phyloP scores from a whole-genome alignment of 2,797 vertebrate species.

The Vireo griseus region DNA sequence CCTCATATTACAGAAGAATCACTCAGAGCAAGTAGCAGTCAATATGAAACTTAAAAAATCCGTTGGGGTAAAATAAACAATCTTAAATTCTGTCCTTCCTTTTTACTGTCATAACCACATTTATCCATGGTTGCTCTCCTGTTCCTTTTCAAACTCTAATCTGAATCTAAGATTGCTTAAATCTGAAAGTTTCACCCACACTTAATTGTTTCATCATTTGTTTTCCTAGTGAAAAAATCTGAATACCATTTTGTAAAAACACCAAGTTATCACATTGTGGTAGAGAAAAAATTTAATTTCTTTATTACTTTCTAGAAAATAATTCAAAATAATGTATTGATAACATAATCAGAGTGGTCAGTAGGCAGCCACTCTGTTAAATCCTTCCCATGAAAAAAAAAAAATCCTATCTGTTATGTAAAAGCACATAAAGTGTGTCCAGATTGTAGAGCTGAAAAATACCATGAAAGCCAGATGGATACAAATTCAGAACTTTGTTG shows the following conservation, averaged over 20 bases:
- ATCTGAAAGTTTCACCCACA: background rate
- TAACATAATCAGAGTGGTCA: background rate
- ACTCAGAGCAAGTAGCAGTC: background rate
- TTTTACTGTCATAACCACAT: background rate
- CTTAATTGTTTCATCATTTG: accelerated
- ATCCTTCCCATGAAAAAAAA: background rate
- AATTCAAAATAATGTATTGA: background rate
- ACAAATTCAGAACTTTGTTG: background rate
- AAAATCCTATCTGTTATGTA: background rate
- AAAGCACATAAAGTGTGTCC: background rate
- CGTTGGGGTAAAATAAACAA: background rate
- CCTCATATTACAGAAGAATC: background rate
- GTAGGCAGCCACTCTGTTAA: background rate
- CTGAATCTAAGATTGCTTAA: background rate
- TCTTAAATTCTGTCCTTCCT: background rate
- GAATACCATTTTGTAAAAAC: background rate
- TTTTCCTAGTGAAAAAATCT: background rate
- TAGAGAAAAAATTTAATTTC: background rate
- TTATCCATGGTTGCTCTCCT: background rate
- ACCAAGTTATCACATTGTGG: background rate
- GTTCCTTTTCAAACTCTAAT: background rate
- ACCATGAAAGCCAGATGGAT: background rate
- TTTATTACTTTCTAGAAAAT: background rate
- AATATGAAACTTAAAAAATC: background rate
- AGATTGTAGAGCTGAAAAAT: background rate